Base-by-base conservation (phyloP, 2,797 vertebrate genomes). In the Lophotriccus pileatus region DNA sequence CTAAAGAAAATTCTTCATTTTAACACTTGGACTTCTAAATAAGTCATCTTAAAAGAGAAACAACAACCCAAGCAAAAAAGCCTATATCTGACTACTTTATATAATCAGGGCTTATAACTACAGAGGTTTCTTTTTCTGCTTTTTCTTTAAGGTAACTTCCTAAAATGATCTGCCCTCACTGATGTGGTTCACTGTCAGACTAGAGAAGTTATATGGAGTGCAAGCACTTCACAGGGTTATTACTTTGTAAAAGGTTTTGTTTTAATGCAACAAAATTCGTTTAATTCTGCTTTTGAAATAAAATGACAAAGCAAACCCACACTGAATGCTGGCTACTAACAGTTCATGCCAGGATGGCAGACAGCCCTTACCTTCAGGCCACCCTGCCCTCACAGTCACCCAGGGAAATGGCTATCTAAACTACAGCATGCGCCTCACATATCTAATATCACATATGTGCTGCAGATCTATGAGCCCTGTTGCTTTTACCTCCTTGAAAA, bases 341-440 rank as follows among this genome's bases (percentile, higher is more conserved):
- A 96, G 60, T 80, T 79, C 91, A 93, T 90, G 91, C 75, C 94
- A 92, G 95, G 88, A 69, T 27, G 97, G 95, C 69, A 97, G 96
- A 96, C 82, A 97, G 60, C 53, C 37, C 47, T 89, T 95, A 96
- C 94, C 90, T 95, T 91, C 59, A 74, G 93, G 76, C 73, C 94
- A 94, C 89, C 60, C 95, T 97, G 94, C 96, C 95, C 95, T 97
- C 90, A 50, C 10, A 70, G 92, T 91, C 92, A 92, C 93, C 93
- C 73, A 72, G 95, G 81, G 90, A 93, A 92, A 91, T 85, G 34
- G 66, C 36, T 94, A 50, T 95, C 95, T 97, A 49, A 28, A 36
- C 66, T 56, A 12, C 32, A 67, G 68, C 73, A 41, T 34, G 62
- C 53, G 90, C 53, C 52, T 89, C 58, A 19, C 37, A 52, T 49